Evolutionary conservation across 2,113 vertebrate genomes (phyloP), one percentile per base, ranked within the genome.

Genomic region (Bambusicola thoracicus): DNA sequence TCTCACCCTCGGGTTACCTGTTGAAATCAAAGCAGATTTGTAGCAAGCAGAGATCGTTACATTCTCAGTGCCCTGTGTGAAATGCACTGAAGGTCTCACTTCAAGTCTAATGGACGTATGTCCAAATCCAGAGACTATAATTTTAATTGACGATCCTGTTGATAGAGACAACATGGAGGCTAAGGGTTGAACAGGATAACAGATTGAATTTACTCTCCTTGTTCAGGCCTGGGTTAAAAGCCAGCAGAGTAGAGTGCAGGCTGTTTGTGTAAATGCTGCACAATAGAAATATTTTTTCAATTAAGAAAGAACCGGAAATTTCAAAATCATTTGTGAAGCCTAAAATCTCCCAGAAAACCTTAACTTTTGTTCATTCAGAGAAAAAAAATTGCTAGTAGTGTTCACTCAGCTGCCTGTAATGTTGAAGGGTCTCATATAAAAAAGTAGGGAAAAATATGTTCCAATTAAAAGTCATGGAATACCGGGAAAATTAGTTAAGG

Each of bases 281-380:
- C 34, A 15, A 13, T 88, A 49, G 18, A 65, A 94, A 69, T 93
- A 58, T 93, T 89, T 72, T 73, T 38, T 79, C 48, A 32, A 58
- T 62, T 88, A 88, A 92, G 79, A 89, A 84, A 68, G 68, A 53
- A 78, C 55, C 94, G 36, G 41, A 79, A 61, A 96, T 92, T 97
- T 93, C 77, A 91, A 87, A 97, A 87, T 82, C 89, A 41, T 93
- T 97, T 17, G 22, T 27, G 13, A 21, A 72, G 61, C 74, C 56
- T 56, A 66, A 49, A 70, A 21, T 67, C 59, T 92, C 56, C 72
- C 58, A 29, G 87, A 89, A 89, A 85, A 46, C 65, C 55, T 18
- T 87, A 62, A 51, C 13, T 58, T 55, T 46, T 74, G 76, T 72
- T 46, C 17, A 49, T 75, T 75, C 74, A 48, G 51, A 74, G 38